These are phyloP conservation scores for Hippocampus abdominalis DNA, from an alignment of 2,113 vertebrate species.

Conservation along the genomic window DNA sequence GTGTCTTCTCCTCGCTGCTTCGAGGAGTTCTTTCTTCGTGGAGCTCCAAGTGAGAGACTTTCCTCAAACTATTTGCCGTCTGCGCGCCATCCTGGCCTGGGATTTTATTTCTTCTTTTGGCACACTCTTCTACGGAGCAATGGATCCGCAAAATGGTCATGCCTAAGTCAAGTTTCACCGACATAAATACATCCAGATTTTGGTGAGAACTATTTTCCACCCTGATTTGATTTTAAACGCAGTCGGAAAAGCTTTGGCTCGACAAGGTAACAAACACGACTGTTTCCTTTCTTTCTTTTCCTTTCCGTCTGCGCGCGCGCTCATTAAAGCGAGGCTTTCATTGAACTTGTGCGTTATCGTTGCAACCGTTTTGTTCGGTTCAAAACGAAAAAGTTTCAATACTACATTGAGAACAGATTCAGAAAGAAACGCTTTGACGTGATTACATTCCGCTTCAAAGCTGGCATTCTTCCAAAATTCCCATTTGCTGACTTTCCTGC, in stretches of 20 bases:
- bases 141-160: conserved; percentile 14
- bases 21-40: conserved; percentile 2
- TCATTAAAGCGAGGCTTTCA: background rate
- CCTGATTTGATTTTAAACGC: conserved; percentile 28
- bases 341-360: background rate
- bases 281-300: background rate
- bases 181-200: background rate
- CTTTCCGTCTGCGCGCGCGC: background rate
- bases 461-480: conserved; percentile 27
- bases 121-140: background rate
- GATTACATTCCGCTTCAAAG: background rate
- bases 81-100: conserved; percentile 2
- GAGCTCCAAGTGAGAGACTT: conserved; percentile 39
- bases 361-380: background rate
- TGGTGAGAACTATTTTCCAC: background rate
- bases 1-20: conserved; percentile 3
- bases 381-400: background rate
- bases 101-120: background rate
- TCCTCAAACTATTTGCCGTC: conserved; percentile 16
- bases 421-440: background rate
- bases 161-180: conserved; percentile 7
- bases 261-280: conserved; percentile 40
- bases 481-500: conserved; percentile 25
- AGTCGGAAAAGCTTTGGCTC: conserved; percentile 21
- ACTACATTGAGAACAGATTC: background rate